phyloP scores from a whole-genome alignment of 2,113 vertebrate species.

The Oryzias melastigma region DNA sequence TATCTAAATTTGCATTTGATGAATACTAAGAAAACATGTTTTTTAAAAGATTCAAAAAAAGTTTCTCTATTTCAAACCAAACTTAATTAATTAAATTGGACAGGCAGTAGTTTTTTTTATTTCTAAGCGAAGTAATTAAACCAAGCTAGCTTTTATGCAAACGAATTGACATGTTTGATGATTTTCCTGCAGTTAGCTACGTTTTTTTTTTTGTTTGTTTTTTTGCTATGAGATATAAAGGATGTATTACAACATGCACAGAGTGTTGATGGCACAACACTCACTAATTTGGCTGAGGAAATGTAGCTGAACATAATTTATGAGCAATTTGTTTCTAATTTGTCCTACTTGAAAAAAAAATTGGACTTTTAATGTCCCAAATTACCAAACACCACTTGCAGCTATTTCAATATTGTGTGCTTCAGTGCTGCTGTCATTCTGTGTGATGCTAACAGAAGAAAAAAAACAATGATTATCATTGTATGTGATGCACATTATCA shows the following conservation, averaged over 20 bases:
- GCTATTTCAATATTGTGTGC: constrained; percentile 31
- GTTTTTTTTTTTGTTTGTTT: too few relatives aligned
- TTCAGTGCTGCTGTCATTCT: constrained; percentile 10
- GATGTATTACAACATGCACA: too few relatives aligned
- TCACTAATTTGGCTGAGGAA: background rate
- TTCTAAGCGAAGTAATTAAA: background rate
- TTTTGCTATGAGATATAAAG: too few relatives aligned
- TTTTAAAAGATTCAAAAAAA: background rate
- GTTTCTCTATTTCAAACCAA: too few relatives aligned
- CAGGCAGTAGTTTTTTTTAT: background rate
- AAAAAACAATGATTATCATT: constrained; percentile 3
- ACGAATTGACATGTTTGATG: too few relatives aligned
- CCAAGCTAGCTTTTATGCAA: too few relatives aligned
- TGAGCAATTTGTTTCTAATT: constrained; percentile 31
- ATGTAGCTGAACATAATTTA: constrained; percentile 8
- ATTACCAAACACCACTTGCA: constrained; percentile 13
- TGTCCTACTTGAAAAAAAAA: constrained; percentile 33
- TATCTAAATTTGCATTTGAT: too few relatives aligned
- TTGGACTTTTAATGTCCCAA: constrained; percentile 23
- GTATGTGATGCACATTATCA: constrained; percentile 30
- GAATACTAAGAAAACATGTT: too few relatives aligned
- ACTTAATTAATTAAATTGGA: background rate
- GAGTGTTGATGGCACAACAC: too few relatives aligned
- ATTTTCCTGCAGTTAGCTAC: background rate
- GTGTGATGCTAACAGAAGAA: constrained; percentile 14